Percentiles rank a stretch among this genome's conserved stretches.
Evolutionary conservation across 2,888 invertebrate genomes (phyloP).

Genomic region (Achlya flavicornis): DNA sequence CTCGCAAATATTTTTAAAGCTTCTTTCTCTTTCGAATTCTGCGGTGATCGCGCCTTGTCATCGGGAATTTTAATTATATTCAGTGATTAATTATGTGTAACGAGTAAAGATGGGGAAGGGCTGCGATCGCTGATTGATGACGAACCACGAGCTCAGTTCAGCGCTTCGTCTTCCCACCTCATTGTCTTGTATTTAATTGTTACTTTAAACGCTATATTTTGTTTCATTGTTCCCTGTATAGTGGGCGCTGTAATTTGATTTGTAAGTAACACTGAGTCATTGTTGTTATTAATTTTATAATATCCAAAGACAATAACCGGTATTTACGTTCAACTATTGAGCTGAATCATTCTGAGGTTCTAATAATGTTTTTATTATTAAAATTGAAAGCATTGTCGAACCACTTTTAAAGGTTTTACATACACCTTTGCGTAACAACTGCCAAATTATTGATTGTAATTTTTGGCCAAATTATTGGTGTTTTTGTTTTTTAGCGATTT

Average conservation of each 20-base stretch:
- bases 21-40: slow-evolving; percentile 48
- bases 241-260: slow-evolving; percentile 74
- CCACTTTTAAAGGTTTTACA: no score
- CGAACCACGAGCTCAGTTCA: slow-evolving; percentile 61
- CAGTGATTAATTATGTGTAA: slow-evolving; percentile 80
- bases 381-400: no score
- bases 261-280: slow-evolving; percentile 72
- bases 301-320: slow-evolving; percentile 58
- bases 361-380: slow-evolving; percentile 10
- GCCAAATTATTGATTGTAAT: background rate
- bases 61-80: slow-evolving; percentile 81
- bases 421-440: no score
- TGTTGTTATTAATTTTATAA: slow-evolving; percentile 76
- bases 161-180: slow-evolving; percentile 54
- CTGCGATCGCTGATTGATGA: slow-evolving; percentile 78
- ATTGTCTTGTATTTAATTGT: slow-evolving; percentile 78
- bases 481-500: no score
- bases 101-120: slow-evolving; percentile 63
- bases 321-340: slow-evolving; percentile 43
- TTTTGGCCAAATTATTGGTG: background rate
- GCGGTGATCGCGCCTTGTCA: slow-evolving; percentile 76
- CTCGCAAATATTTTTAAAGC: slow-evolving; percentile 49
- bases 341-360: slow-evolving; percentile 60
- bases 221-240: slow-evolving; percentile 70
- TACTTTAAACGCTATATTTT: slow-evolving; percentile 75